These are phyloP conservation scores for Hapalemur alaotrensis DNA, from an alignment of 2,797 vertebrate species.

Conservation along the genomic window DNA sequence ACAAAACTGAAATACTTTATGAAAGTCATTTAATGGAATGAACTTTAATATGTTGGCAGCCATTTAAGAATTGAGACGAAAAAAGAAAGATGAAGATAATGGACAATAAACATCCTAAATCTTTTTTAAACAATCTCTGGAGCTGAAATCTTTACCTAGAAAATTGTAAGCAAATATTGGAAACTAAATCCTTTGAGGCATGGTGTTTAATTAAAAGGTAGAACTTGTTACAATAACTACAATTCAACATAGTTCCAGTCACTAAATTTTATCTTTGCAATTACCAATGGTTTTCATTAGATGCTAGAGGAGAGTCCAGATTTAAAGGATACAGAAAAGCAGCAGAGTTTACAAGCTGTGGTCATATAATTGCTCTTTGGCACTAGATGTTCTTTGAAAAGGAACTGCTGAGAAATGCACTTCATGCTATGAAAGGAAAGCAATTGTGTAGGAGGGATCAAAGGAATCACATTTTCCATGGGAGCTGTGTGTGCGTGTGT, in stretches of 20 bases:
- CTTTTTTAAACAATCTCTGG: not conserved
- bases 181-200: conserved; percentile 42
- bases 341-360: not conserved
- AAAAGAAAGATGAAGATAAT: not conserved
- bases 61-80: not conserved
- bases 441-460: not conserved
- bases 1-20: conserved; percentile 10
- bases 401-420: not conserved
- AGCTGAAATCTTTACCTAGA: not conserved
- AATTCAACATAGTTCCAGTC: not conserved
- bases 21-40: not conserved
- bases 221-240: conserved; percentile 50
- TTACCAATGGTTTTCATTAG: not conserved
- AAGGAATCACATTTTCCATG: not conserved
- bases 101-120: not conserved
- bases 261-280: conserved; percentile 41
- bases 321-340: not conserved
- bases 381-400: not conserved
- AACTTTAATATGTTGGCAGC: not conserved
- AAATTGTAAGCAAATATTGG: conserved; percentile 28
- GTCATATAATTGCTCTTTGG: not conserved
- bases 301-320: not conserved
- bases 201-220: not conserved
- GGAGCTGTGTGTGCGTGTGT: no score
- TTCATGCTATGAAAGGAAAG: not conserved